Evolutionary conservation across 2,113 vertebrate species (phyloP), one percentile per base, ranked within the genome.

Genomic region (Cardinalis cardinalis): DNA sequence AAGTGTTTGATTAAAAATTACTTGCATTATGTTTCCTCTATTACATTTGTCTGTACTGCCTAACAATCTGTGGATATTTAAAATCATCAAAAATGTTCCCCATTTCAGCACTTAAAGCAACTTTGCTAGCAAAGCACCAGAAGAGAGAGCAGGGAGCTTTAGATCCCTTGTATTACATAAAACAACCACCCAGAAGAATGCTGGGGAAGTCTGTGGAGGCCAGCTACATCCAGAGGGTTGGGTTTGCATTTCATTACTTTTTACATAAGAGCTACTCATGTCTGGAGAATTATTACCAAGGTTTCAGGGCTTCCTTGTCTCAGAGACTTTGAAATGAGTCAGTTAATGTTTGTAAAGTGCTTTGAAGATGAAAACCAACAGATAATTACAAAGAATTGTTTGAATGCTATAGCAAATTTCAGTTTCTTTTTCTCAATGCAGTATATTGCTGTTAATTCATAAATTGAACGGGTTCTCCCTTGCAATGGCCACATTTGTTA

Each of bases 171-270:
- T 40, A 90, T 94, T 93, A 94, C 92, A 88, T 88, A 94, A 93
- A 93, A 65, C 32, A 60, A 58, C 31, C 71, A 65, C 60, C 78
- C 77, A 87, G 82, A 75, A 81, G 60, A 66, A 73, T 43, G 48
- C 74, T 83, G 70, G 17, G 63, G 76, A 94, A 63, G 28, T 73
- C 89, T 79, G 8, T 52, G 29, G 81, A 92, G 95, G 71, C 56
- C 68, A 85, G 71, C 48, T 79, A 77, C 78, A 77, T 85, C 90
- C 81, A 93, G 64, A 85, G 66, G 43, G 81, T 38, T 87, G 74
- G 7, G 87, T 66, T 84, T 94, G 92, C 89, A 95, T 92, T 95
- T 92, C 90, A 95, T 92, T 93, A 77, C 63, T 87, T 87, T 93
- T 93, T 93, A 94, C 32, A 53, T 90, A 95, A 95, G 88, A 92